These are phyloP conservation scores for Chauna torquata DNA, from an alignment of 2,113 vertebrate species.

Conservation along the genomic window DNA sequence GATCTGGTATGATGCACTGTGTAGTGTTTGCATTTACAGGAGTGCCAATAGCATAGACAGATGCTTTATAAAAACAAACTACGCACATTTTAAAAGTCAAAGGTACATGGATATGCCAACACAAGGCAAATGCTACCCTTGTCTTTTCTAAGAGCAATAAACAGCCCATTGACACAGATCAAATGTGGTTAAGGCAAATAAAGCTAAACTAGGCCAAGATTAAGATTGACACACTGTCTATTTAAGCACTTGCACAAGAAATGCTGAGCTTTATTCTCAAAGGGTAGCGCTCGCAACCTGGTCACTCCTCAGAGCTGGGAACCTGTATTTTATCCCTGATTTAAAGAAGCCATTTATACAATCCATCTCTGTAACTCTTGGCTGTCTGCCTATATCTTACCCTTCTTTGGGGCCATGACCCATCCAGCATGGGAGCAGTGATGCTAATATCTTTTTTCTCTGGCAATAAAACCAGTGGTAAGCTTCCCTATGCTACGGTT, in stretches of 20 bases:
- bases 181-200: constrained; percentile 22
- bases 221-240: neutral
- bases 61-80: constrained; percentile 25
- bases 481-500: neutral
- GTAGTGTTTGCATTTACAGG: constrained; percentile 3
- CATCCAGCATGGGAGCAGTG: neutral
- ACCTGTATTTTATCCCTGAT: neutral
- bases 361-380: neutral
- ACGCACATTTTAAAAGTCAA: neutral
- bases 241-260: constrained; percentile 9
- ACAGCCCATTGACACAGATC: neutral
- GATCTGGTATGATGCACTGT: neutral
- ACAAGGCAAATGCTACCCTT: neutral
- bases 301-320: neutral
- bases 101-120: neutral
- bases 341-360: neutral
- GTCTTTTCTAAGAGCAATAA: constrained; percentile 7
- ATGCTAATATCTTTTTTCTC: neutral
- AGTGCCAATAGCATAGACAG: neutral
- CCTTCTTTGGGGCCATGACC: neutral
- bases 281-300: neutral
- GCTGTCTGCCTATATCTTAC: neutral
- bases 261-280: neutral
- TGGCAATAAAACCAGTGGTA: neutral
- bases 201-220: constrained; percentile 9